Evolutionary conservation across 2,888 invertebrate genomes (phyloP).

Genomic region (Chironomus riparius): DNA sequence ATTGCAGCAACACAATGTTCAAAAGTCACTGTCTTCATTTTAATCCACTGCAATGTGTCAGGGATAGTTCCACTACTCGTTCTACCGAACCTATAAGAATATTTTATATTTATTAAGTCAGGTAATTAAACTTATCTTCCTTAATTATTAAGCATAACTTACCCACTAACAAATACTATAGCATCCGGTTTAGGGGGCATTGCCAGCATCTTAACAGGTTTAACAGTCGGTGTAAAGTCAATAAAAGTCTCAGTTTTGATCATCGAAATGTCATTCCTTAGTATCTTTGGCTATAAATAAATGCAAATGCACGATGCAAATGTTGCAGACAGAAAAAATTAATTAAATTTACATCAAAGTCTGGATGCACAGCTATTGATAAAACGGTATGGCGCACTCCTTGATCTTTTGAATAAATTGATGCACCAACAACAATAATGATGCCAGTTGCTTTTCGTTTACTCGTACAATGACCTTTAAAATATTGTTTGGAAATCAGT

Average conservation of each 20-base stretch:
- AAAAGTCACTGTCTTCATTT: neutral
- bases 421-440: neutral
- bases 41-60: neutral
- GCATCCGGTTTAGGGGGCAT: neutral
- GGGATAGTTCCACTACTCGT: neutral
- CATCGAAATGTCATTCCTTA: slow-evolving; percentile 12
- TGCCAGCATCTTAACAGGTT: neutral
- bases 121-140: no score
- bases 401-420: neutral
- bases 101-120: no score
- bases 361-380: neutral
- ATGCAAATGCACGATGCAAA: neutral
- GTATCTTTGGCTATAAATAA: neutral
- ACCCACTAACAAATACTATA: neutral
- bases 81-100: no score
- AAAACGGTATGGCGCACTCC: neutral
- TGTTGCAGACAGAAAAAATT: neutral
- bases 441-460: neutral
- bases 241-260: slow-evolving; percentile 1
- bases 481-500: neutral
- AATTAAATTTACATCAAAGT: neutral
- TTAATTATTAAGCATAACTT: neutral
- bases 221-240: neutral
- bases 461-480: neutral
- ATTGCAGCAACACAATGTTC: neutral